Percentiles rank a stretch among this genome's conserved stretches.
Evolutionary conservation across 1,140 invertebrate species (phyloP).

Genomic region (Ctenoplectra terminalis): DNA sequence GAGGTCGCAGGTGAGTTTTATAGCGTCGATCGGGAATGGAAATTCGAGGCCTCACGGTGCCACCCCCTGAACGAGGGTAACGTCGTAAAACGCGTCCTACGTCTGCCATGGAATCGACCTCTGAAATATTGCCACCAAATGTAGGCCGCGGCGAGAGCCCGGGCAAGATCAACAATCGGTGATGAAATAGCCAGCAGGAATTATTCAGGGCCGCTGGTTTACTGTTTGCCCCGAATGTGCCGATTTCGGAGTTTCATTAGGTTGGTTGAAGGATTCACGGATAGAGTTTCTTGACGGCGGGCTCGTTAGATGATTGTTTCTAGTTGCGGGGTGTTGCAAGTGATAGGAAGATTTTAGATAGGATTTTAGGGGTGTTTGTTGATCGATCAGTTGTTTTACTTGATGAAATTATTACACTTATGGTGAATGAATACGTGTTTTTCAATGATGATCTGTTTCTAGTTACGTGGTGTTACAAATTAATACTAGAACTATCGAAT

Average conservation of each 20-base stretch:
- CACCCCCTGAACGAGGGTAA: not conserved
- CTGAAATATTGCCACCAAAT: constrained; percentile 5
- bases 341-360: not conserved
- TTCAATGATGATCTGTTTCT: no score
- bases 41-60: constrained; percentile 1
- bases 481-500: no score
- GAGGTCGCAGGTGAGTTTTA: constrained; percentile 36
- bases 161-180: constrained; percentile 14
- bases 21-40: constrained; percentile 13
- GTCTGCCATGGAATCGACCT: not conserved
- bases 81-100: constrained; percentile 21
- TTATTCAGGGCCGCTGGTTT: constrained; percentile 13
- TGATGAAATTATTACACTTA: not conserved
- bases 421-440: no score
- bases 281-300: not conserved
- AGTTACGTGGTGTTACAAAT: no score
- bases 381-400: not conserved
- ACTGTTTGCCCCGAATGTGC: not conserved
- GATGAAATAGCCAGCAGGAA: constrained; percentile 1
- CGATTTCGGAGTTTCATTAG: constrained; percentile 6
- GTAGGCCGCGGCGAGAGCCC: no score
- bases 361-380: not conserved
- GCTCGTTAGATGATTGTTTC: constrained; percentile 7
- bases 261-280: not conserved
- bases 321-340: not conserved